Evolutionary conservation across 2,888 invertebrate species (phyloP), one percentile per base, ranked within the genome.

Genomic region (Notodonta ziczac): DNA sequence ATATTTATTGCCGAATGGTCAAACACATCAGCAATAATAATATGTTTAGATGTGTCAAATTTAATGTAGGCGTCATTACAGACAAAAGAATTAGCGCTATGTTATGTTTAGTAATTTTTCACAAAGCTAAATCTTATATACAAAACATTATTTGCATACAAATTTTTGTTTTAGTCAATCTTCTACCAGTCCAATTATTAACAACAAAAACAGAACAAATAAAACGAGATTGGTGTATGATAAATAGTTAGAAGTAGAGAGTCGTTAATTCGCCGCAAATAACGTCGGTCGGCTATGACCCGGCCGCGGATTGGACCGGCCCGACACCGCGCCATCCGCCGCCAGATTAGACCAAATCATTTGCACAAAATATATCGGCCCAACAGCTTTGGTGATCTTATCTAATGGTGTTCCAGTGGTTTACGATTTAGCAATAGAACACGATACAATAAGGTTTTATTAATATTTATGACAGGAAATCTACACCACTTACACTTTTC

Each of bases 301-400:
- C 48, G 50, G 16, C 63, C 40, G 35, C 53, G 52, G 65, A 66
- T 66, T 70, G 58, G 52, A 32, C 32, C 52, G 59, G 61, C 50
- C 55, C 61, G 58, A 62, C 59, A 55, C 32, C 13, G 10, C 24
- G 51, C 57, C 57, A 67, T 56, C 46, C 44, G 52, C 16, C 57
- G 54, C 53, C 54, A 68, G 66, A 74, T 74, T 67, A 65, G 59
- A 61, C 51, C 66, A 56, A 53, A 61, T 65, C 68, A 65, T 65
- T 61, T 56, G 61, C 62, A 56, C 63, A n/a, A 73, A 75, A 52
- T 52, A 73, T 68, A 75, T 67, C 60, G 39, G 35, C 57, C 57
- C 54, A 56, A 63, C 60, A 56, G 39, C 44, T 64, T 61, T 61
- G 60, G 62, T 57, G 58, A 66, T 32, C 60, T 42, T 48, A 46